Evolutionary conservation across 2,888 invertebrate species (phyloP), one percentile per base, ranked within the genome.

Genomic region (Cephalotes varians): DNA sequence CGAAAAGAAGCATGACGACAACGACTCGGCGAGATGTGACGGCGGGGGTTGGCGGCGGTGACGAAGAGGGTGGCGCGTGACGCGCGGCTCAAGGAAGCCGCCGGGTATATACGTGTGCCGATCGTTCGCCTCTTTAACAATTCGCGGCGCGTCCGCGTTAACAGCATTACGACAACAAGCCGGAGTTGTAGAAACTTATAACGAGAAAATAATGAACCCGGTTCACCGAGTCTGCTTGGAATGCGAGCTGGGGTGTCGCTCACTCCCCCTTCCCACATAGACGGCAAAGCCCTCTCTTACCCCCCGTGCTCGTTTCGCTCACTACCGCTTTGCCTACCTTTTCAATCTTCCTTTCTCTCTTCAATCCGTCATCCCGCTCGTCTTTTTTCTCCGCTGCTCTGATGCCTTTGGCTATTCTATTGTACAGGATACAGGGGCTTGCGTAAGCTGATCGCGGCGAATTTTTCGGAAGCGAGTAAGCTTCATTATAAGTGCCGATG

Each of bases 121-220:
- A 90, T 91, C 92, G 91, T 87, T 88, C 83, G 86, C 88, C 88
- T 81, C 72, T 92, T 94, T 93, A 93, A 94, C 94, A 92, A 94
- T 94, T 94, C 94, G 92, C 91, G 88, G 90, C 93, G 93, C 93
- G 93, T 94, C 88, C 94, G 91, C 92, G 93, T 93, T 94, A 94
- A 94, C 93, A 93, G 92, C 93, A 92, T 94, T 94, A 94, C 94
- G 94, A 93, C 94, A 94, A 94, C 94, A 94, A 94, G 93, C 93
- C 91, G 88, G 93, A 94, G 93, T 93, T 93, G 94, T 93, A 93
- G 93, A 94, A 94, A 94, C 94, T 94, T 94, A 94, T 94, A 94
- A 94, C 94, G 94, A 94, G 94, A 93, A 94, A 94, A 94, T 94
- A 94, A 94, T 94, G 94, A 94, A 94, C 93, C 92, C 92, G 91